Base-by-base conservation (phyloP, 2,113 vertebrate genomes). In the Colossoma macropomum region DNA sequence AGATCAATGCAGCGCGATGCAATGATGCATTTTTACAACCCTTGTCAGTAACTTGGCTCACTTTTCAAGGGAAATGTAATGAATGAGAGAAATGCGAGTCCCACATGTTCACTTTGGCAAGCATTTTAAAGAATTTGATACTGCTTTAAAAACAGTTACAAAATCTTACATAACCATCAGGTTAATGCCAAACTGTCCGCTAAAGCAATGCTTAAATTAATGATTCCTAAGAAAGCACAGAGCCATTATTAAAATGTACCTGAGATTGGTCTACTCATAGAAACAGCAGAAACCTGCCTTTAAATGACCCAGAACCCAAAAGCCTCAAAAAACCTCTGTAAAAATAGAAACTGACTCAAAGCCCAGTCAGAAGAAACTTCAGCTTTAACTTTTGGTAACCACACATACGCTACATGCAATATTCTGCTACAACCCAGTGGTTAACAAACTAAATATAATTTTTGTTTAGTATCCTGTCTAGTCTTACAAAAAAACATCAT, bases 221-320 rank as follows among this genome's bases (percentile, higher is more conserved):
- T 7, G 19, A 11, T 34, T 69, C 30, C 17, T 69, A 19, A 69
- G 32, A 38, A 38, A 38, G 16, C 65, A 69, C 13, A 30, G 23
- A 62, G 23, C 75, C 27, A 0, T 59, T 32, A 71, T 16, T 41
- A 60, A n/a, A 45, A 12, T 81, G 48, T 83, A 91, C 88, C 84
- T 92, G 89, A 86, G 88, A 59, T 63, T 82, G n/a, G 66, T 82
- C 66, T 89, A 84, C 85, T 89, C 84, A 81, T 80, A 85, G 79
- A 90, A 90, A 89, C 75, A 87, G 88, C 74, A 81, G 12, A 65
- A 62, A 88, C 79, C 66, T 87, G 83, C 76, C 76, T 85, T 23
- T 4, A 1, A 79, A 81, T 76, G 56, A 74, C 70, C 81, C 63
- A 84, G 78, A 89, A 77, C 23, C 52, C 62, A 89, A 71, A n/a